Base-by-base conservation (phyloP, 2,113 vertebrate species). In the Aegotheles bennettii region DNA sequence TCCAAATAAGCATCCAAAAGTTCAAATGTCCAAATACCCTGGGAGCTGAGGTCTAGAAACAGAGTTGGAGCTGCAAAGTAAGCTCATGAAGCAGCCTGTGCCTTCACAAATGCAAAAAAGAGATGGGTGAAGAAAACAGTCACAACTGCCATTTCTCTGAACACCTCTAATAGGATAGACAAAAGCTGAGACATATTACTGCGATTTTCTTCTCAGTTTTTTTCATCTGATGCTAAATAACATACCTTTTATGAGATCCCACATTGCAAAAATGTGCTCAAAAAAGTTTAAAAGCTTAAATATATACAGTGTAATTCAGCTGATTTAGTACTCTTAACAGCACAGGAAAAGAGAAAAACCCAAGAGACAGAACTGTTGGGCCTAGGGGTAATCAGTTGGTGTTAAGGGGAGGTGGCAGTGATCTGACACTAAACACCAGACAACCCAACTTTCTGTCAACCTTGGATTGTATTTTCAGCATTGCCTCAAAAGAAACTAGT, bases 291-390 rank as follows among this genome's bases (percentile, higher is more conserved):
- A 48, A 73, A 73, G 1, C 7, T 35, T 56, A n/a, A 47, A 43
- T 10, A 48, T 67, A 15, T 40, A 28, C 40, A 23, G 11, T n/a
- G 14, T 18, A 21, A 47, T 17, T 42, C 31, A 35, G 6, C 11
- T 51, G 23, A 50, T 33, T 36, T 29, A 25, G 16, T 31, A 33
- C 15, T 10, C 17, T 9, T 38, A 26, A 42, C 59, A 7, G 15
- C 20, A 7, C 20, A 50, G 14, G 40, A 56, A 31, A 50, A 3
- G 31, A 18, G 35, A 57, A 45, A 50, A 4, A 12, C 0, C 2
- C 7, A 24, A 43, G 13, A 63, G 7, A 19, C 0, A 28, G 5
- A 76, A 42, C 4, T n/a, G 5, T 13, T 59, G 47, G 21, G 36
- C 5, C 13, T 19, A 40, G 18, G 9, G 20, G 45, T 11, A 38